Conservation (phyloP, 2,888 invertebrate species). For the Amphipyra berbera region DNA sequence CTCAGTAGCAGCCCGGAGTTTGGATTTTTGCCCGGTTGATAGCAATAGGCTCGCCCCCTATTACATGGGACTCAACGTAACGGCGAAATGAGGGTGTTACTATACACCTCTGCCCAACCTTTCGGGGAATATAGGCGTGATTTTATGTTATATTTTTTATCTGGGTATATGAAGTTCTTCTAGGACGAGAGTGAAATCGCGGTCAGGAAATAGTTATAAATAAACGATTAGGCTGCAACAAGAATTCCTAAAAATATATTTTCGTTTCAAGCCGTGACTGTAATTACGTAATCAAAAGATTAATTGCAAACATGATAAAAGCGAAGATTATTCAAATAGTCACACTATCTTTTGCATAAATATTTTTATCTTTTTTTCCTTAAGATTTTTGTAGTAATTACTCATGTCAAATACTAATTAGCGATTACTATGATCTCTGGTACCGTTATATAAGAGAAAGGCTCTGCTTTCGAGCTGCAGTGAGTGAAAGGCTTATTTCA, state of each 20-base stretch:
- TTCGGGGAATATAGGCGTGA: too few relatives aligned
- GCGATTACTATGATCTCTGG: conserved; percentile 41
- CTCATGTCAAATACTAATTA: conserved; percentile 51
- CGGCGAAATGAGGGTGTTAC: too few relatives aligned
- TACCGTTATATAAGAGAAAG: conserved; percentile 67
- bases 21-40: too few relatives aligned
- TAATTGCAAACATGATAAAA: conserved; percentile 40
- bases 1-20: too few relatives aligned
- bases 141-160: too few relatives aligned
- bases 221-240: background rate
- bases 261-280: background rate
- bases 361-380: conserved; percentile 8
- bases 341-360: conserved; percentile 30
- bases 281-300: conserved; percentile 29
- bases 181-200: too few relatives aligned
- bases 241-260: conserved; percentile 2
- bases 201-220: background rate
- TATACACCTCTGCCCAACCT: too few relatives aligned
- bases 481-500: conserved; percentile 66
- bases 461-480: conserved; percentile 64
- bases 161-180: too few relatives aligned
- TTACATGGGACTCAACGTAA: too few relatives aligned
- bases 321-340: conserved; percentile 35
- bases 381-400: conserved; percentile 23
- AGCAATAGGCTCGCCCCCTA: too few relatives aligned